A percentile compares a stretch with the other conserved stretches of the same genome.
Evolutionary conservation across 1,140 invertebrate species (phyloP).

Genomic region (Lasioglossum albipes): DNA sequence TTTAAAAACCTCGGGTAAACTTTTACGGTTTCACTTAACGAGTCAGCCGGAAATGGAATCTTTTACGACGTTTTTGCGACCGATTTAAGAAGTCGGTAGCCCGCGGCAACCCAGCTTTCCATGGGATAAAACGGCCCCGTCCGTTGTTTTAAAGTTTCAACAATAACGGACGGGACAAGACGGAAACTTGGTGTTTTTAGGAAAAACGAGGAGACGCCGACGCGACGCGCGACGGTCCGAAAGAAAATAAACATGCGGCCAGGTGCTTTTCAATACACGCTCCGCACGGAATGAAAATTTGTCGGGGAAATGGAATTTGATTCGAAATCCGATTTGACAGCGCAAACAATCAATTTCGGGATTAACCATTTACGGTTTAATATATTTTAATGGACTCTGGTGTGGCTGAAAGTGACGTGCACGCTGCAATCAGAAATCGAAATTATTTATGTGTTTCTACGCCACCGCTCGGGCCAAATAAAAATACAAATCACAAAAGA

Average conservation of each 20-base stretch:
- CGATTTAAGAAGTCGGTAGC: background rate
- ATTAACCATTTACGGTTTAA: background rate
- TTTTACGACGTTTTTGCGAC: conserved; percentile 10
- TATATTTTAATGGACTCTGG: background rate
- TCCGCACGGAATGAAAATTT: background rate
- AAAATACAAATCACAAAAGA: too few species aligned
- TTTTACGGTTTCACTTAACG: background rate
- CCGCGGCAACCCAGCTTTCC: background rate
- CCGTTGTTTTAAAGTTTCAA: background rate
- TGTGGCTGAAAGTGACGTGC: background rate
- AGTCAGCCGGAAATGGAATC: background rate
- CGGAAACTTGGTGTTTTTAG: background rate
- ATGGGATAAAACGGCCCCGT: background rate
- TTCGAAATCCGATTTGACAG: background rate
- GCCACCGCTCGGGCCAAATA: background rate
- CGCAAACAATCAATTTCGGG: background rate
- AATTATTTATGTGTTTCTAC: background rate
- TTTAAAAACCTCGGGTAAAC: background rate
- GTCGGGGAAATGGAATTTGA: background rate
- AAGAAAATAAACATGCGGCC: background rate
- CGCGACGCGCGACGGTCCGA: background rate
- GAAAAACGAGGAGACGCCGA: background rate
- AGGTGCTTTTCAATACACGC: background rate
- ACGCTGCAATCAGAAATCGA: background rate
- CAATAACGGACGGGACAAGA: background rate